Evolutionary conservation across 2,113 vertebrate species (phyloP), one percentile per base, ranked within the genome.

Genomic region (Dicaeum eximium): DNA sequence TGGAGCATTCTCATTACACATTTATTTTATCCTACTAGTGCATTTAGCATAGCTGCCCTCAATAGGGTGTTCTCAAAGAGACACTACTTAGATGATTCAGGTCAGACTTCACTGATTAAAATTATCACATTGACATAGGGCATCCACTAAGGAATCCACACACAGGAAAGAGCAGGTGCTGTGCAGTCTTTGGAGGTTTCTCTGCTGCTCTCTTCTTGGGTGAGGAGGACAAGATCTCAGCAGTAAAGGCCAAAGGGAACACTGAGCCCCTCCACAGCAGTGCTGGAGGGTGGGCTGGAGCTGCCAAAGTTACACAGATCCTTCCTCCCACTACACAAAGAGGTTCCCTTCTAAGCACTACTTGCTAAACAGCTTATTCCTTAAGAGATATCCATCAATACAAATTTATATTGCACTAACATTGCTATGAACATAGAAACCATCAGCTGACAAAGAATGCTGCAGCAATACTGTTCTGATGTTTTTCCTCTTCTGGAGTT

Each of bases 31-130:
- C 33, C 30, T 73, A 35, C 23, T 24, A 44, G 75, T 57, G 9
- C 20, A 51, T 82, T 74, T 72, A 87, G 64, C 54, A 66, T 1
- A 40, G 31, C 38, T 90, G 71, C 67, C 66, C 22, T 56, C 71
- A 62, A n/a, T 54, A 33, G 28, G 19, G 5, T 20, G 31, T 16
- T 88, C 62, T 84, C 79, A 88, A 38, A 58, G 54, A 93, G 31
- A 62, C 38, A 4, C 18, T 67, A 8, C 33, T 48, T 47, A 9
- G 15, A 80, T 10, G 74, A 88, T 71, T 90, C 64, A 67, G 79
- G 92, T 94, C 90, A 93, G 47, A 80, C 16, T 73, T 69, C 20
- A 28, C 80, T 73, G 74, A 85, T 88, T 82, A 79, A 85, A 95
- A 94, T 51, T 8, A 54, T 48, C 60, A 20, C 51, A n/a, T 0